These are phyloP conservation scores for Cremastinae sp. DNA, from an alignment of 2,888 invertebrate species.

Conservation along the genomic window DNA sequence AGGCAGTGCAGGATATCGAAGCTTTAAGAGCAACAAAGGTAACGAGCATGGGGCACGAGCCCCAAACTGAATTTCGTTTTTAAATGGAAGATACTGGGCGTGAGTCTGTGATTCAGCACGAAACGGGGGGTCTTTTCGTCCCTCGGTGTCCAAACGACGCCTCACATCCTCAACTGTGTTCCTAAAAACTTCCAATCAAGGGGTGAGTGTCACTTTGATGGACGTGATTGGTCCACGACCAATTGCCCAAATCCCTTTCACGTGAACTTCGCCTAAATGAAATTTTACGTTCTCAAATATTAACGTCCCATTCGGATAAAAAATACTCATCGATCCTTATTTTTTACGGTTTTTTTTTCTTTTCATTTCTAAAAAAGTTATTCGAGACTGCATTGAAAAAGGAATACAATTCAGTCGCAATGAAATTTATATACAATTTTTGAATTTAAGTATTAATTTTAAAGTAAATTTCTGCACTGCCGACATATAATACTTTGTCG, in stretches of 20 bases:
- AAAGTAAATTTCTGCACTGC: too few species aligned
- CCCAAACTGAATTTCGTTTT: slow-evolving; percentile 51
- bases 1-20: slow-evolving; percentile 49
- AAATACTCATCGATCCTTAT: too few species aligned
- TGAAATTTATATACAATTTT: too few species aligned
- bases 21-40: slow-evolving; percentile 51
- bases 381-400: too few species aligned
- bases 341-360: too few species aligned
- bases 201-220: slow-evolving; percentile 8
- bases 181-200: slow-evolving; percentile 51
- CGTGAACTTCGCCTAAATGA: neutral
- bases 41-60: slow-evolving; percentile 50
- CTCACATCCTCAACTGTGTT: slow-evolving; percentile 19
- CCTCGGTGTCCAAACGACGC: slow-evolving; percentile 37
- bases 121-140: slow-evolving; percentile 5
- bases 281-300: neutral
- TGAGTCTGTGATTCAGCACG: slow-evolving; percentile 43
- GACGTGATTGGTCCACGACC: slow-evolving; percentile 38
- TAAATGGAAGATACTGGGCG: slow-evolving; percentile 50
- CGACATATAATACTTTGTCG: too few species aligned
- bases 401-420: too few species aligned
- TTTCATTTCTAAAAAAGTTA: too few species aligned
- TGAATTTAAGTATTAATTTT: too few species aligned
- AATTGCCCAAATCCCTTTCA: slow-evolving; percentile 19
- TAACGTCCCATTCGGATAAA: neutral